Evolutionary conservation across 1,140 invertebrate species (phyloP).

Genomic region (Telenomus remus): DNA sequence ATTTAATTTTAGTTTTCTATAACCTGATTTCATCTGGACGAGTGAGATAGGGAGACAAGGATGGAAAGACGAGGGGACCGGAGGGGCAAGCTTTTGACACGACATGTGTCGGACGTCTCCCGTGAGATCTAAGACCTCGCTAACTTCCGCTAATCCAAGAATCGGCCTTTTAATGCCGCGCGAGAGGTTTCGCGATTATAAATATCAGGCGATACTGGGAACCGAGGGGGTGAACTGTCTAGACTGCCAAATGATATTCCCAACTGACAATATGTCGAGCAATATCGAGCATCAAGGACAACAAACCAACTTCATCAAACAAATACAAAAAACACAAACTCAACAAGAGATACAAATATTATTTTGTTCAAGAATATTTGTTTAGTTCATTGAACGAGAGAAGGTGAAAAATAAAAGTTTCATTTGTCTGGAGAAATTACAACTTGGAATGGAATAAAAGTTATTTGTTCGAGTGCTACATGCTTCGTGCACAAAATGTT

Average conservation of each 20-base stretch:
- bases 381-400: too few species aligned
- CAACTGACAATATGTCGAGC: constrained; percentile 53
- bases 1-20: constrained; percentile 46
- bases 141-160: constrained; percentile 75
- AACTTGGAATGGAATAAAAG: too few species aligned
- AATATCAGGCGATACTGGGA: constrained; percentile 74
- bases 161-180: constrained; percentile 74
- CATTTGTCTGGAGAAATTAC: too few species aligned
- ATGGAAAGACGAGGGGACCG: not conserved
- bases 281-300: constrained; percentile 50
- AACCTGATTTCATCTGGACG: constrained; percentile 26
- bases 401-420: too few species aligned
- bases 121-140: constrained; percentile 71
- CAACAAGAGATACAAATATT: not conserved
- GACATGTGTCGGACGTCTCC: constrained; percentile 63
- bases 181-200: constrained; percentile 72
- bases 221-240: constrained; percentile 61
- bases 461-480: too few species aligned
- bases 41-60: not conserved
- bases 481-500: not conserved
- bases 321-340: not conserved
- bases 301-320: constrained; percentile 11
- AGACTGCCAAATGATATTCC: constrained; percentile 59
- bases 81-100: constrained; percentile 57
- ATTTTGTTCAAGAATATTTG: not conserved